Evolutionary conservation across 2,888 invertebrate genomes (phyloP).

Genomic region (Kuschelorhynchus macadamiae): DNA sequence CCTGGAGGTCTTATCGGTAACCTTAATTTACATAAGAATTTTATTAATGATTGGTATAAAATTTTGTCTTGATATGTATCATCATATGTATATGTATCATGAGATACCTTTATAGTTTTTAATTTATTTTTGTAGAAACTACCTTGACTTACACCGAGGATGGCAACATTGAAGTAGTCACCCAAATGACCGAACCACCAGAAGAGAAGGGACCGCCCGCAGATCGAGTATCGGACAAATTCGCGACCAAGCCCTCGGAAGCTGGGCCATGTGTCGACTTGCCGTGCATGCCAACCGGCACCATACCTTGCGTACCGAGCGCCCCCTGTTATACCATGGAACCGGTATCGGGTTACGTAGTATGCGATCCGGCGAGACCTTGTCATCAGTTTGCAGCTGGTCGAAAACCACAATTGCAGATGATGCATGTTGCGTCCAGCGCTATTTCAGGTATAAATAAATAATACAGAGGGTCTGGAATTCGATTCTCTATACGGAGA

Average conservation of each 20-base stretch:
- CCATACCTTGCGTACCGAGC: too few relatives aligned
- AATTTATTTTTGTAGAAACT: constrained; percentile 56
- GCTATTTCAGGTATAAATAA: constrained; percentile 42
- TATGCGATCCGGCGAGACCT: neutral
- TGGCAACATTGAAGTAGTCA: constrained; percentile 64
- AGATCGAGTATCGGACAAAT: constrained; percentile 13
- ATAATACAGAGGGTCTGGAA: too few relatives aligned
- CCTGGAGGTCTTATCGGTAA: constrained; percentile 62
- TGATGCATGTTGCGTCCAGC: constrained; percentile 31
- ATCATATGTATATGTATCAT: too few relatives aligned
- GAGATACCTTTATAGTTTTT: too few relatives aligned
- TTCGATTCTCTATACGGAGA: too few relatives aligned
- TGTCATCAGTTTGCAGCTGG: neutral
- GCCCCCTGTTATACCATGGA: constrained; percentile 8
- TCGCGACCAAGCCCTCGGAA: constrained; percentile 15
- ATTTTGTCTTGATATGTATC: too few relatives aligned
- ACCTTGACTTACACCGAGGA: constrained; percentile 62
- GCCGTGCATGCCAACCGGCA: too few relatives aligned
- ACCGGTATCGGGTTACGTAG: neutral
- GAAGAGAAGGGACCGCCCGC: constrained; percentile 5
- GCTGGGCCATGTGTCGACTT: neutral
- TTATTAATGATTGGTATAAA: constrained; percentile 3
- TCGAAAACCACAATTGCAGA: neutral
- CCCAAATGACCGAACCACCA: constrained; percentile 32
- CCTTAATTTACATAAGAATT: too few relatives aligned